Percentiles rank a stretch among this genome's conserved stretches.
Conservation (phyloP, 2,113 vertebrate species). For the Potamarius usumacintae region DNA sequence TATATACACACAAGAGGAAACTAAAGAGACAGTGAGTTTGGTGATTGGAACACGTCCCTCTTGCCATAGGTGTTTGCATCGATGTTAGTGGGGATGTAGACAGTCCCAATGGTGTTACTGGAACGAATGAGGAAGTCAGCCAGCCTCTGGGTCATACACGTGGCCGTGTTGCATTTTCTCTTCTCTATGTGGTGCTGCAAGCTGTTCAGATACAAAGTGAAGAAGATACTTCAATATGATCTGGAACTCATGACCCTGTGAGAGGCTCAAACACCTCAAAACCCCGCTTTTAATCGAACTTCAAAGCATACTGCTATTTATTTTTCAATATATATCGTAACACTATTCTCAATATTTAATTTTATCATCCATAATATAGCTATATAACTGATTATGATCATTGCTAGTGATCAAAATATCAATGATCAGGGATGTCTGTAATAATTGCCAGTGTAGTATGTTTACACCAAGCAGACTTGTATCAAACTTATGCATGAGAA, state of each 20-base stretch:
- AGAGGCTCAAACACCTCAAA: not conserved
- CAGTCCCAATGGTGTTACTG: conserved; percentile 75
- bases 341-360: not conserved
- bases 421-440: not conserved
- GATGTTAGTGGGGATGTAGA: conserved; percentile 81
- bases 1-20: not conserved
- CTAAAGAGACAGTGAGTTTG: conserved; percentile 70
- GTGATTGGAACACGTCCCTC: conserved; percentile 68
- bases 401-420: not conserved
- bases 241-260: not conserved
- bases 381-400: not conserved
- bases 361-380: not conserved
- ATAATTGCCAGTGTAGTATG: not conserved
- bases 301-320: not conserved
- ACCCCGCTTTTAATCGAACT: not conserved
- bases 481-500: not conserved
- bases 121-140: conserved; percentile 85
- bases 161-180: conserved; percentile 85
- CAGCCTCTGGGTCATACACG: conserved; percentile 85
- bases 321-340: not conserved
- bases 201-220: conserved; percentile 54
- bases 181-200: conserved; percentile 76
- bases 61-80: conserved; percentile 85
- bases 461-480: not conserved
- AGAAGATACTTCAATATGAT: not conserved